A percentile compares a stretch with the other conserved stretches of the same genome.
Conservation (phyloP, 92 coral and sea anemone species). For the Parazoanthus swiftii region DNA sequence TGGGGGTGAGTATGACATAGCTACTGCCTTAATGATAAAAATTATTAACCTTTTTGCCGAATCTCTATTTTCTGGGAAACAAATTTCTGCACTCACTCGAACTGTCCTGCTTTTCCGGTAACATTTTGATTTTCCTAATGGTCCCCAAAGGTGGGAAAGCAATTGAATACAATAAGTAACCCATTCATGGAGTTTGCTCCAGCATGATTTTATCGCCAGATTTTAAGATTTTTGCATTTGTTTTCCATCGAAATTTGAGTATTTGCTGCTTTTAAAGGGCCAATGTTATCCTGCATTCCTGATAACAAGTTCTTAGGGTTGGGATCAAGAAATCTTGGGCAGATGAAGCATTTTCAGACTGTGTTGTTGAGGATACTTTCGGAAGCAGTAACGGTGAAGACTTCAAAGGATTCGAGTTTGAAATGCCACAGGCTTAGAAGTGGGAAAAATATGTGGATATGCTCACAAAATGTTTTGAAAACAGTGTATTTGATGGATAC, state of each 20-base stretch:
- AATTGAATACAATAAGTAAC: background rate
- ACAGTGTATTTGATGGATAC: too few relatives aligned
- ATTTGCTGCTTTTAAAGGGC: conserved; percentile 13
- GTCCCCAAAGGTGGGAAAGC: too few relatives aligned
- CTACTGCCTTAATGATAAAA: background rate
- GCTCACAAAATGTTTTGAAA: too few relatives aligned
- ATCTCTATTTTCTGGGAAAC: background rate
- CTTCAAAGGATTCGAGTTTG: conserved; percentile 45
- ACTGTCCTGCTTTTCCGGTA: background rate
- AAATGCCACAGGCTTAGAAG: conserved; percentile 31
- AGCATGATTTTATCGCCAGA: too few relatives aligned
- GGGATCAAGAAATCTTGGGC: background rate
- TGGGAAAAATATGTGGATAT: conserved; percentile 44
- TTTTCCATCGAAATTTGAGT: background rate
- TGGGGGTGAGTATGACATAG: conserved; percentile 58
- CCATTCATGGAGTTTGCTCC: too few relatives aligned
- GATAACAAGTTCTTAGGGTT: conserved; percentile 19
- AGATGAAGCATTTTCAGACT: conserved; percentile 21
- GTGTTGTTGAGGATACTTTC: conserved; percentile 37
- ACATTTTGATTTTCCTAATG: background rate
- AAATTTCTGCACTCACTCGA: background rate
- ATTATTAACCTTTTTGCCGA: background rate
- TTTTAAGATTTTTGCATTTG: conserved; percentile 22
- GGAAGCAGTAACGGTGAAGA: conserved; percentile 47
- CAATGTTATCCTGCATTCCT: conserved; percentile 9